Evolutionary conservation across 2,113 vertebrate species (phyloP).

Genomic region (Hippopotamus amphibius): DNA sequence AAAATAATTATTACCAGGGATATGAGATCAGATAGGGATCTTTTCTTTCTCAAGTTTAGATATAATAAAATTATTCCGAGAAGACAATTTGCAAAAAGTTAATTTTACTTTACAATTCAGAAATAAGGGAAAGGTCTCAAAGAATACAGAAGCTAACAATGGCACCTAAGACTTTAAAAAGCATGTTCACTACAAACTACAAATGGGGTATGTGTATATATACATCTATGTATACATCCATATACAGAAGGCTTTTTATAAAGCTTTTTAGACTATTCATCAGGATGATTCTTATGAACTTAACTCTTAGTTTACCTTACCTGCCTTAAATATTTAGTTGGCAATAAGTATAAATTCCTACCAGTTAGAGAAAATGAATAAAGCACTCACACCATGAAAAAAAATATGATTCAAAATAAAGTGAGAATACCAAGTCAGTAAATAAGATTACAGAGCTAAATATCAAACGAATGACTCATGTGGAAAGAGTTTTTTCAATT

Average conservation of each 20-base stretch:
- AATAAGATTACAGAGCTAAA: slow-evolving; percentile 21
- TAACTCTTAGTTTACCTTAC: too few species aligned
- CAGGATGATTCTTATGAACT: background rate
- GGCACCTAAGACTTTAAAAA: background rate
- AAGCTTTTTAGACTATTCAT: background rate
- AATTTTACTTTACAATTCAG: slow-evolving; percentile 26
- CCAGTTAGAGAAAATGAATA: too few species aligned
- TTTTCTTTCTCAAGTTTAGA: too few species aligned
- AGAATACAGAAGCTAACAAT: background rate
- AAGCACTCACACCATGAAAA: background rate
- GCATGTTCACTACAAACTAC: background rate
- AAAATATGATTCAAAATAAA: slow-evolving; percentile 19
- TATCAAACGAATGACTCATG: slow-evolving; percentile 8
- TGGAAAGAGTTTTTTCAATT: slow-evolving; percentile 13
- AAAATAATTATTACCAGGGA: too few species aligned
- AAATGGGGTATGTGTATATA: background rate
- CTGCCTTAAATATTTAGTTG: too few species aligned
- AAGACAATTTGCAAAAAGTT: too few species aligned
- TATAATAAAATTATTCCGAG: too few species aligned
- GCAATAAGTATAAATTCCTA: too few species aligned
- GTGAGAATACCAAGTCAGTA: background rate
- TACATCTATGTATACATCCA: too few species aligned
- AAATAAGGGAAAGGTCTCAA: background rate
- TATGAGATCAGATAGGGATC: too few species aligned
- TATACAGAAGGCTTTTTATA: too few species aligned